phyloP scores from a whole-genome alignment of 2,888 invertebrate genomes.

The Dendrolimus pini region DNA sequence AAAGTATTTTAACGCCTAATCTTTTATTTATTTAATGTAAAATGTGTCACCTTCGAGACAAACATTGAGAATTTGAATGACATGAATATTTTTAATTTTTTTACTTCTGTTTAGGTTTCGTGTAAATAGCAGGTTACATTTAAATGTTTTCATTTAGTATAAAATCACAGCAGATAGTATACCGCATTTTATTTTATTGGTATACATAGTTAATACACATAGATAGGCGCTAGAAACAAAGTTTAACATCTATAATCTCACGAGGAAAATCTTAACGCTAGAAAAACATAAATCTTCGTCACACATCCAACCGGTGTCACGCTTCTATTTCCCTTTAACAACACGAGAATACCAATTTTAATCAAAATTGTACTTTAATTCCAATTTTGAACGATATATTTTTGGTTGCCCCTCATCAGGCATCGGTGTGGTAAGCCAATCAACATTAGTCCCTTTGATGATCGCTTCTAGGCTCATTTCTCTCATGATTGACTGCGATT shows the following conservation, averaged over 20 bases:
- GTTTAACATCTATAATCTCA: too few species aligned
- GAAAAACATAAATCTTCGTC: constrained; percentile 57
- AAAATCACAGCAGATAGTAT: too few species aligned
- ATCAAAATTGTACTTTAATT: background rate
- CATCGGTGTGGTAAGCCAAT: constrained; percentile 49
- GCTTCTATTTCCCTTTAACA: constrained; percentile 26
- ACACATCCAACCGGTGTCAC: constrained; percentile 38
- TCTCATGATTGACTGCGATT: constrained; percentile 63
- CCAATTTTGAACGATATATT: background rate
- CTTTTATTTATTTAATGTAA: too few species aligned
- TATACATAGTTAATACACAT: too few species aligned
- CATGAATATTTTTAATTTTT: too few species aligned
- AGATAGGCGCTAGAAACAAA: background rate
- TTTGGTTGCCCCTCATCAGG: background rate
- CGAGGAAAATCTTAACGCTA: background rate
- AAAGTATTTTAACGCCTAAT: too few species aligned
- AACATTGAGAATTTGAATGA: too few species aligned
- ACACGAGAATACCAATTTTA: background rate
- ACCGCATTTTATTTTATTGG: too few species aligned
- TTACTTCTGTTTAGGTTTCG: too few species aligned
- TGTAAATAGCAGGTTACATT: too few species aligned
- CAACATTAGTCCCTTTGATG: constrained; percentile 65
- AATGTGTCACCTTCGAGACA: too few species aligned
- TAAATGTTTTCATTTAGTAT: too few species aligned
- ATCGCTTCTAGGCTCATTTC: constrained; percentile 65